Conservation (phyloP, 2,797 vertebrate genomes). For the Aphelocoma californica region DNA sequence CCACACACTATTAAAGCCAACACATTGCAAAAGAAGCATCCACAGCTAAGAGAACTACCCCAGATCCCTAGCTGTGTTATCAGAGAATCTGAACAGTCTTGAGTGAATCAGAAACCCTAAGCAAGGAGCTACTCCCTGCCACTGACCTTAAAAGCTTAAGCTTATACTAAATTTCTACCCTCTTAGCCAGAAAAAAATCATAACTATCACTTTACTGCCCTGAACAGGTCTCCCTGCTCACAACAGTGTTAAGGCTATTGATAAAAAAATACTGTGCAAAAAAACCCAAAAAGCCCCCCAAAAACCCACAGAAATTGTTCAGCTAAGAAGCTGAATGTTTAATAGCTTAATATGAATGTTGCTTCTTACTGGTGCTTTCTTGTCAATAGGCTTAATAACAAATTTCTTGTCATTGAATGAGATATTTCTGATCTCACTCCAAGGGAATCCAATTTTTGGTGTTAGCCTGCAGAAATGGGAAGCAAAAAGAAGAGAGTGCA, state of each 20-base stretch:
- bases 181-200: not conserved
- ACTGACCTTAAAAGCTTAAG: not conserved
- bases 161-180: not conserved
- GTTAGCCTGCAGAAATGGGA: constrained; percentile 84
- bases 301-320: not conserved
- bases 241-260: accelerated
- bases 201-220: not conserved
- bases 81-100: not conserved
- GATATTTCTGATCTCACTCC: constrained; percentile 98
- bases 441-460: constrained; percentile 97
- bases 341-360: not conserved
- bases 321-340: not conserved
- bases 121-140: not conserved
- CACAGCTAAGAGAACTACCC: not conserved
- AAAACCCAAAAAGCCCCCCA: not conserved
- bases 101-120: not conserved
- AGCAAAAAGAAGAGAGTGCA: not conserved
- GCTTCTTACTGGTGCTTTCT: constrained; percentile 93
- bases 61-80: not conserved
- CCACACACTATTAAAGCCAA: not conserved
- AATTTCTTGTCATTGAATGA: constrained; percentile 99
- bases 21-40: not conserved
- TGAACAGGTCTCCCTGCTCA: not conserved
- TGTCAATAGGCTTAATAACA: constrained; percentile 98
- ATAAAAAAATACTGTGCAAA: not conserved